Base-by-base conservation (phyloP, 2,888 invertebrate species). In the Pseudolycoriella hygida region DNA sequence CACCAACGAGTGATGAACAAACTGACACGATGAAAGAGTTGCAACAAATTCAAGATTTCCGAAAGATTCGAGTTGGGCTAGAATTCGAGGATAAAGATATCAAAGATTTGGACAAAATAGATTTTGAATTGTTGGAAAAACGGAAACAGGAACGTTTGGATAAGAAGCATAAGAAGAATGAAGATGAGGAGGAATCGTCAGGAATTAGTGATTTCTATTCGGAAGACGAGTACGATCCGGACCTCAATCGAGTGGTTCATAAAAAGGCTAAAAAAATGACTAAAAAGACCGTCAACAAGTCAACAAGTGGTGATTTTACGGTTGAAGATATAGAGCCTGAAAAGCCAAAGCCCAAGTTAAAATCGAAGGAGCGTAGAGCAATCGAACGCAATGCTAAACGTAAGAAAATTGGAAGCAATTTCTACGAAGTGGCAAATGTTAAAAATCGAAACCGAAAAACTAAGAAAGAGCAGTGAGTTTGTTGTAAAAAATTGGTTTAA, bases 391-490 rank as follows among this genome's bases (percentile, higher is more conserved):
- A 78, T 11, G 74, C 73, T 51, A 84, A 80, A 53, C 71, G 84
- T 11, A 84, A 80, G 59, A 88, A 85, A 59, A 77, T 84, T 48
- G 89, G 89, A 53, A 86, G 83, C 61, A 84, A 89, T 65, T 89
- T 89, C 60, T 89, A 89, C 62, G 87, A 87, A 72, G 76, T 81
- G 25, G 72, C 82, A 10, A 89, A 90, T 69, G 89, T 89, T 44
- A 89, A 89, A 61, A 89, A 89, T 63, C 76, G 80, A 53, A 87
- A 85, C 66, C 76, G 82, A 51, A 74, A 75, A 15, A 38, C 20
- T 17, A 39, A 38, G 17, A 44, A 44, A n/a, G 19, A 14, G 25
- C 4, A 25, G 25, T 25, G 25, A 25, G 25, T 6, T 25, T 25
- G 25, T 25, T 25, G n/a, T n/a, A n/a, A n/a, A n/a, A 25, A 25